Base-by-base conservation (phyloP, 2,888 invertebrate species). In the Lamellibrachia columna region DNA sequence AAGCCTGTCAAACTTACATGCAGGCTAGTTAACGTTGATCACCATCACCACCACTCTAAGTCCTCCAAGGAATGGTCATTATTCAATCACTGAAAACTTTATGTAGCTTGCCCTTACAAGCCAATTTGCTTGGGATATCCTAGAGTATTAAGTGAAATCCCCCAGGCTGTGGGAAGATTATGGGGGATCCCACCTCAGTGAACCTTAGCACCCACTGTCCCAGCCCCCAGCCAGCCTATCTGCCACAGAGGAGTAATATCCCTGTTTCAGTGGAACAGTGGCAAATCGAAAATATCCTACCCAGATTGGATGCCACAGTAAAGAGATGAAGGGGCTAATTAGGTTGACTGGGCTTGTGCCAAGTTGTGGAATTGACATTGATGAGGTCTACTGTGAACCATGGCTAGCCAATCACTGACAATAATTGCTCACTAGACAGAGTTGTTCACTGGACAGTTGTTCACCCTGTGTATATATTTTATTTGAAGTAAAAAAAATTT, bases 261-360 rank as follows among this genome's bases (percentile, higher is more conserved):
- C 94, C 94, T 94, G 53, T 9, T 92, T 53, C 3, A 52, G 90
- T 92, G 40, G 40, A 53, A 15, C 28, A 53, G 53, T 40, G 52
- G 53, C 15, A 53, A n/a, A 55, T 91, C 53, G 55, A 55, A 91
- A 11, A 7, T 92, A 90, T 90, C 75, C 75, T 15, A 40, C 1
- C 40, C 40, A 40, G 40, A 40, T 40, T 40, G 40, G 40, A 40
- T 40, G 40, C 40, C 40, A 40, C 40, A 40, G 40, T 40, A 40
- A 40, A 40, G 60, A 22, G 60, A 55, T 55, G 3, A 7, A 55
- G 55, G 6, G 7, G 55, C 55, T 55, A 3, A 55, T 55, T 3
- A 3, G 9, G 55, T 7, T 55, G 55, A 9, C 3, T 55, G 55
- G 55, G 55, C 55, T 55, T 9, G 55, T 55, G 40, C 40, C 40